A percentile compares a stretch with the other conserved stretches of the same genome.
These are phyloP conservation scores for Aphrocallistes beatrix DNA, from an alignment of 37 sponge, comb jelly and placozoan species.

Conservation along the genomic window DNA sequence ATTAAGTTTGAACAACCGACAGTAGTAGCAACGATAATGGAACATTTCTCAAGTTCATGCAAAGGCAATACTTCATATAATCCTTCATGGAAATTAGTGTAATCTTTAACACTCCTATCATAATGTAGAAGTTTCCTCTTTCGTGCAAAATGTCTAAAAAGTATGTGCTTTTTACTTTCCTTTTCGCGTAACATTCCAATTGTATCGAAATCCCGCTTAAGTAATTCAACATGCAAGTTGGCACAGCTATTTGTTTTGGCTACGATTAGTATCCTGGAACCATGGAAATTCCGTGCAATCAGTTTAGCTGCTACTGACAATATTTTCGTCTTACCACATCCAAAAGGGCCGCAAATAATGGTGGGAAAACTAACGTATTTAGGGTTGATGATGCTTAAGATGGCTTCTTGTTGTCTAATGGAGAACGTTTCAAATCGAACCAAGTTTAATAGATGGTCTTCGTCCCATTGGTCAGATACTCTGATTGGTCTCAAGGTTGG, in stretches of 20 bases:
- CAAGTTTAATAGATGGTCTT: background rate
- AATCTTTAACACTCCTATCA: background rate
- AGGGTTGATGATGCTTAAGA: background rate
- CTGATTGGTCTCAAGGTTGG: background rate
- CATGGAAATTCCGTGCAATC: background rate
- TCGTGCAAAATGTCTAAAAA: background rate
- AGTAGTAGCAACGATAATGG: background rate
- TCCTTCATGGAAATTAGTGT: background rate
- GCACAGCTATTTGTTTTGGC: background rate
- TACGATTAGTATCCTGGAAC: background rate
- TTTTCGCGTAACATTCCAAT: background rate
- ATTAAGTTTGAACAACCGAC: background rate
- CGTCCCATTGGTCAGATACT: background rate
- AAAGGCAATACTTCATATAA: background rate
- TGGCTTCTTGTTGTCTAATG: background rate
- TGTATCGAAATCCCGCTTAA: background rate
- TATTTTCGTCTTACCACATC: background rate
- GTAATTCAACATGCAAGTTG: background rate
- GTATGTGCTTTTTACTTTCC: background rate
- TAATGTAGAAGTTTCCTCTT: background rate
- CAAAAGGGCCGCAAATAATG: background rate
- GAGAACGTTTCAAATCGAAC: background rate
- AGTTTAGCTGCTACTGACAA: background rate
- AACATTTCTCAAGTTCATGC: background rate
- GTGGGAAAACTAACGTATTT: background rate